A percentile compares a stretch with the other conserved stretches of the same genome.
phyloP scores from a whole-genome alignment of 1,140 invertebrate genomes.

The Cotesia typhae region DNA sequence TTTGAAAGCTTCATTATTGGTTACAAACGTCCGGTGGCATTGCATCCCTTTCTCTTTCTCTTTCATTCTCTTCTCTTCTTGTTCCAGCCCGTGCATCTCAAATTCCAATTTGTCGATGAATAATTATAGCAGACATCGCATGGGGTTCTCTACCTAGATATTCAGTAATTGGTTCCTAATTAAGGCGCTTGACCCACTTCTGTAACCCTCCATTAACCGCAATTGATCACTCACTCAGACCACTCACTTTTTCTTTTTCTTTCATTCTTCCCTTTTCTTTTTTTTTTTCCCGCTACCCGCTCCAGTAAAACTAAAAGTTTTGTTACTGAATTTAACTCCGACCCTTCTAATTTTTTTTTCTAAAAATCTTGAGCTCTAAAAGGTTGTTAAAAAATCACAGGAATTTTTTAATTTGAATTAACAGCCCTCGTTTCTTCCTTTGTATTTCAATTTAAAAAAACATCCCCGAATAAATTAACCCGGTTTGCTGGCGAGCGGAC shows the following conservation, averaged over 20 bases:
- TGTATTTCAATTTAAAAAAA: background rate
- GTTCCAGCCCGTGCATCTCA: constrained; percentile 19
- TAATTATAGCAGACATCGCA: constrained; percentile 40
- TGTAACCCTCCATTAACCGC: constrained; percentile 11
- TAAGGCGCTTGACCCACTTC: constrained; percentile 54
- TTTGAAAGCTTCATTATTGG: constrained; percentile 33
- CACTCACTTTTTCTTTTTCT: constrained; percentile 16
- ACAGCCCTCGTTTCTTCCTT: background rate
- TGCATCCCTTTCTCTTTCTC: too few relatives aligned
- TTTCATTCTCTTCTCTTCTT: constrained; percentile 6
- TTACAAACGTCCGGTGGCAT: constrained; percentile 22
- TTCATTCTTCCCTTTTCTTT: background rate
- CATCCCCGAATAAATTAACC: constrained; percentile 8
- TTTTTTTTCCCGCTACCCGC: background rate
- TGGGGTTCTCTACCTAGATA: constrained; percentile 39
- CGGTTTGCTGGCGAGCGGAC: background rate
- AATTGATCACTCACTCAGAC: constrained; percentile 21
- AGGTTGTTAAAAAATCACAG: background rate
- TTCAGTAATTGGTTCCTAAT: constrained; percentile 56
- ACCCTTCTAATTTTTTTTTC: background rate
- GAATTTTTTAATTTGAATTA: constrained; percentile 16
- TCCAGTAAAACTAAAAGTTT: too few relatives aligned
- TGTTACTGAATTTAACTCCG: too few relatives aligned
- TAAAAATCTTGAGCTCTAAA: background rate
- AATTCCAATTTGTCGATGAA: constrained; percentile 43